Evolutionary conservation across 2,113 vertebrate species (phyloP), one percentile per base, ranked within the genome.

Genomic region (Pogonocichla stellata): DNA sequence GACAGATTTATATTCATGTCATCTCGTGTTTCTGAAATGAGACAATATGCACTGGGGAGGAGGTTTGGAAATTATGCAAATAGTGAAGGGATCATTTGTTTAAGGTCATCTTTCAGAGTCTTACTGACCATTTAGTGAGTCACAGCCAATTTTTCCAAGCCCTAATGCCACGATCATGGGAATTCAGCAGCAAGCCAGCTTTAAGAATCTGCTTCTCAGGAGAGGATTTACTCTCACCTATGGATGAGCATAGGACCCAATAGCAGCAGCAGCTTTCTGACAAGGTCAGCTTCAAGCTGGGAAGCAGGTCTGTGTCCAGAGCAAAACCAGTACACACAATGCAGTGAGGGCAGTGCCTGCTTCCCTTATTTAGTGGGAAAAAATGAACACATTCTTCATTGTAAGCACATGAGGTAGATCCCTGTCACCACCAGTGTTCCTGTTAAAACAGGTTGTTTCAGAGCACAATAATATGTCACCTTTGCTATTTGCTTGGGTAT

Each of bases 301-400:
- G 16, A 51, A 61, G 34, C 19, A 22, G 31, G 3, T 25, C 53
- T 91, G 61, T 57, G 61, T 61, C 56, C 64, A 57, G 43, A 71
- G 25, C 36, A 48, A 81, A 83, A 36, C 29, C 0, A 0, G 28
- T 29, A 9, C 0, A 1, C 1, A 6, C 6, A 5, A 5, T 34
- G 33, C 43, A 56, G 29, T 19, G 45, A 57, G 13, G 20, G 42
- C 2, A 7, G 9, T 18, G 13, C 33, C 71, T 77, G 36, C 23
- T 66, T 90, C 38, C 50, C 19, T 45, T 71, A 29, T 62, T 31
- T 51, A 47, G 26, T 4, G 0, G 47, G 53, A 90, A 57, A 6
- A 67, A 78, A 72, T 45, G 9, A 89, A 62, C 4, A 2, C 14
- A 8, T 71, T 60, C 75, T 57, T 72, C 48, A 60, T 45, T 28